phyloP scores from a whole-genome alignment of 2,888 invertebrate genomes.

The Anorthoa munda region DNA sequence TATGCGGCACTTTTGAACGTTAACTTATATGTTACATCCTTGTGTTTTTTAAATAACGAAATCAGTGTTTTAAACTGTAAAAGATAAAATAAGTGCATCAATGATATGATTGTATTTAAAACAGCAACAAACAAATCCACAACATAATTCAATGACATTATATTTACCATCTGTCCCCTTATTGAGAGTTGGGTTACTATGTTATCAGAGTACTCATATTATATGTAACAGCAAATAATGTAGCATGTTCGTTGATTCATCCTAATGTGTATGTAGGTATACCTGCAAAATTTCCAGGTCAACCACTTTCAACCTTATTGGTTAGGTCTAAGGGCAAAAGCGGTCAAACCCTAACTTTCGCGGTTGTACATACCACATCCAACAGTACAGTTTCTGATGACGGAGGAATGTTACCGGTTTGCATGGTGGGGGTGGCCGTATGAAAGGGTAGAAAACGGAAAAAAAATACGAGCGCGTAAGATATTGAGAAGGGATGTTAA shows the following conservation, averaged over 20 bases:
- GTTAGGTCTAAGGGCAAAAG: background rate
- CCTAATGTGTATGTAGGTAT: background rate
- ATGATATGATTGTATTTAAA: constrained; percentile 30
- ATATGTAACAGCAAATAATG: constrained; percentile 26
- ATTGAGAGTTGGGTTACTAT: constrained; percentile 46
- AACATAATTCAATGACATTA: constrained; percentile 38
- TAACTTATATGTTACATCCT: background rate
- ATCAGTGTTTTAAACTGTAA: constrained; percentile 10
- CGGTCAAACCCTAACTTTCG: background rate
- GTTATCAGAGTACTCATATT: constrained; percentile 41
- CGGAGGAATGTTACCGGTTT: too few species aligned
- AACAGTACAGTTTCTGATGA: too few species aligned
- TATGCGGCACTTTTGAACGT: too few species aligned
- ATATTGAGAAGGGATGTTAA: too few species aligned
- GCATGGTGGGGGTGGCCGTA: too few species aligned
- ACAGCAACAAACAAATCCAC: constrained; percentile 14
- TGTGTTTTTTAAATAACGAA: constrained; percentile 11
- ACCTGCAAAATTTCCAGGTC: background rate
- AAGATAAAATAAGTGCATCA: constrained; percentile 21
- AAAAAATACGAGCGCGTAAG: too few species aligned
- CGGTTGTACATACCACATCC: background rate
- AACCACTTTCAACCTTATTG: background rate
- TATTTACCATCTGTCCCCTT: constrained; percentile 31
- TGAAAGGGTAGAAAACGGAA: too few species aligned
- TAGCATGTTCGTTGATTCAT: constrained; percentile 12